Evolutionary conservation across 2,113 vertebrate species (phyloP).

Genomic region (Ophthalmolycus amberensis): DNA sequence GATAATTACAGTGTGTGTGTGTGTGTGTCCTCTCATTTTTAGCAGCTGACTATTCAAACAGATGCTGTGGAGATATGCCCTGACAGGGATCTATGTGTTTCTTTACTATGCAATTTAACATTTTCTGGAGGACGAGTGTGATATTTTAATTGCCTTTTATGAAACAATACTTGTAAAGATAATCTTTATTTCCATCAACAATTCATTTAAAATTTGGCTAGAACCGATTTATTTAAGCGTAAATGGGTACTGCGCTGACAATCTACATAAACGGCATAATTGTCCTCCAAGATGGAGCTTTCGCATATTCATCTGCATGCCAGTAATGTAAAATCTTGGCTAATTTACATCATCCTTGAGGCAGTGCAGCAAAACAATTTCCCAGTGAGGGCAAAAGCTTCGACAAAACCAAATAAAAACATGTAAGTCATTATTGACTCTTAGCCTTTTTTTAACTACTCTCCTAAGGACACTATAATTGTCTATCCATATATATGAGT

Average conservation of each 20-base stretch:
- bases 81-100: slow-evolving; percentile 27
- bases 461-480: slow-evolving; percentile 75
- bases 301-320: slow-evolving; percentile 49
- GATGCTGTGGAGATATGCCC: slow-evolving; percentile 51
- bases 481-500: slow-evolving; percentile 68
- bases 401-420: slow-evolving; percentile 77
- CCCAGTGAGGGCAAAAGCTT: slow-evolving; percentile 63
- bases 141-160: slow-evolving; percentile 43
- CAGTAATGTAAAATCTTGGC: slow-evolving; percentile 63
- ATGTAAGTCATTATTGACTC: slow-evolving; percentile 80
- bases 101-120: slow-evolving; percentile 26
- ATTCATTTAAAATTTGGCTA: slow-evolving; percentile 9
- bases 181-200: slow-evolving; percentile 40
- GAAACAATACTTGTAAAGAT: slow-evolving; percentile 21
- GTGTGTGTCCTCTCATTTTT: slow-evolving; percentile 62
- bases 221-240: slow-evolving; percentile 57
- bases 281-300: slow-evolving; percentile 51
- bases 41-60: slow-evolving; percentile 71
- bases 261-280: slow-evolving; percentile 58
- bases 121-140: background rate
- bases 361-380: slow-evolving; percentile 77
- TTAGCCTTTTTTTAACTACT: slow-evolving; percentile 81
- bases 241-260: slow-evolving; percentile 38
- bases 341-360: slow-evolving; percentile 77
- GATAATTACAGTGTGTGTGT: slow-evolving; percentile 67